Evolutionary conservation across 2,113 vertebrate genomes (phyloP), one percentile per base, ranked within the genome.

Genomic region (Dipodomys spectabilis): DNA sequence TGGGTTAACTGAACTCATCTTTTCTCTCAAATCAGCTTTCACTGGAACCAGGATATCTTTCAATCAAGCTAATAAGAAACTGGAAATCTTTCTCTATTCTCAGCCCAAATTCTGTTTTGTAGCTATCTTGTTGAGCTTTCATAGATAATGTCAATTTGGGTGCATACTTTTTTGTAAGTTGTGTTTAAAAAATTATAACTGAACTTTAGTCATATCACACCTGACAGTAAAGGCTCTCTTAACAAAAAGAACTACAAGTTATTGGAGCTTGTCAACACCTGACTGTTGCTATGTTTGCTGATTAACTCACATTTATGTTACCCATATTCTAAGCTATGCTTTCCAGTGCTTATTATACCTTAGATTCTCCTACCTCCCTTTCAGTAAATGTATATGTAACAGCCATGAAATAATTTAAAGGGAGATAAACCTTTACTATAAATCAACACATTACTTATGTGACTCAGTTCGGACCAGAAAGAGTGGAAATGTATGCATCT

Each of bases 271-370:
- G 74, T 95, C 93, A 95, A 91, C 75, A 92, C 49, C 53, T 95
- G 81, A 81, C 81, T 75, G 4, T 93, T 93, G 60, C 49, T 45
- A 27, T 83, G 30, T 91, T 95, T 95, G 68, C 82, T 95, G 88
- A 82, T 95, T 92, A 93, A 94, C 39, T 95, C 60, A 82, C 49
- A 92, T 72, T 93, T 82, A 64, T 79, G 71, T 93, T 71, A 92
- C 2, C 45, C 65, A 83, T 86, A 39, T 88, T 93, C 92, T 60
- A 88, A 75, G 39, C 25, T 45, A 28, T 57, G 57, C n/a, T 72
- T 81, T 62, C 4, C 81, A 65, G 65, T 80, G 28, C 11, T 82
- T 82, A 65, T 81, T 85, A 88, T 35, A 78, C 18, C 9, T 23
- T 90, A 10, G 73, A 20, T 44, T 28, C 10, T 85, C 19, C 25